These are phyloP conservation scores for Ellobius talpinus DNA, from an alignment of 2,113 vertebrate species.

Conservation along the genomic window DNA sequence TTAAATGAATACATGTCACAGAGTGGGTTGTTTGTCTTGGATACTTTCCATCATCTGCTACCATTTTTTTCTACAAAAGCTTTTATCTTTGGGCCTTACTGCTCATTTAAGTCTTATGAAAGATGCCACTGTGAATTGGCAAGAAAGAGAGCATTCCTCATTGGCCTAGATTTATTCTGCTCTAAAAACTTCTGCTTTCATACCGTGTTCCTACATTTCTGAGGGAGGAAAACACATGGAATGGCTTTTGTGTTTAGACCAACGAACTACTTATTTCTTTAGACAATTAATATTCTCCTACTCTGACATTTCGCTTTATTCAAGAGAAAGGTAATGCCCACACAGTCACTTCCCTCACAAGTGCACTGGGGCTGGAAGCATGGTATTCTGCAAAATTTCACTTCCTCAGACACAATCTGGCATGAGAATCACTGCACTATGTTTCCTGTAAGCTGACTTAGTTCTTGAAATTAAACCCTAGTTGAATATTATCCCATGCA, in stretches of 20 bases:
- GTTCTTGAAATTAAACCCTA: constrained; percentile 10
- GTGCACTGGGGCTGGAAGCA: background rate
- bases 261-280: background rate
- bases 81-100: background rate
- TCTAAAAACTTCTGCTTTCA: constrained; percentile 32
- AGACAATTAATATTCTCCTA: background rate
- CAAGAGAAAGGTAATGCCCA: background rate
- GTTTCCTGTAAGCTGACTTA: constrained; percentile 1
- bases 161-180: background rate
- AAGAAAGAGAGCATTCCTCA: background rate
- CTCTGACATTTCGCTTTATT: background rate
- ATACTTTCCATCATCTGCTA: background rate
- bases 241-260: background rate
- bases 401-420: background rate
- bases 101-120: background rate
- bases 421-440: background rate
- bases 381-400: background rate
- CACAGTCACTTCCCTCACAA: background rate
- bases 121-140: constrained; percentile 3
- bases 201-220: background rate
- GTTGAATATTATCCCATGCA: background rate
- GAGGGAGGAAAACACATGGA: background rate
- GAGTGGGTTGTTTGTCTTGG: background rate
- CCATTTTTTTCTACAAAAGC: background rate
- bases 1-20: background rate